Percentiles rank a stretch among this genome's conserved stretches.
Conservation (phyloP, 2,113 vertebrate genomes). For the Apodemus speciosus region DNA sequence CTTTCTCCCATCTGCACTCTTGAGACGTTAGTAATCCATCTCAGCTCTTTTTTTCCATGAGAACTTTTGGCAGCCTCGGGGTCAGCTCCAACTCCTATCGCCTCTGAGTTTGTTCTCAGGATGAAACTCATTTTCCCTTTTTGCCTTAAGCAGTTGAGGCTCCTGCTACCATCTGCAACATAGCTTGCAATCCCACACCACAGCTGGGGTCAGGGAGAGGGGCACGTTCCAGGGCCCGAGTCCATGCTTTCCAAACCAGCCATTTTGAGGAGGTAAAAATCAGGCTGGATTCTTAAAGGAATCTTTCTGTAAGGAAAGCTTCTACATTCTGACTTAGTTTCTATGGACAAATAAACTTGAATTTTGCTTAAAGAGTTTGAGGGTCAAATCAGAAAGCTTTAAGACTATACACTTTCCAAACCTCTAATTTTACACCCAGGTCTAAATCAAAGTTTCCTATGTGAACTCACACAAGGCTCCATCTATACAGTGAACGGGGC, state of each 20-base stretch:
- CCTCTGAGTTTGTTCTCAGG: neutral
- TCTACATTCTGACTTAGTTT: rapidly evolving
- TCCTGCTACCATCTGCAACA: rapidly evolving
- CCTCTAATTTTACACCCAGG: neutral
- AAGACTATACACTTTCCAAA: rapidly evolving
- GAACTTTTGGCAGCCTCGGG: neutral
- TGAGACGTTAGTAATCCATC: neutral
- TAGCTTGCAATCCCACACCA: neutral
- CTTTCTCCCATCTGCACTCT: neutral
- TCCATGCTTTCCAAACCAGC: rapidly evolving
- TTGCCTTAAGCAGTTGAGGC: neutral
- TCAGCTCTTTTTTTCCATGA: neutral
- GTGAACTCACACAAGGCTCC: rapidly evolving
- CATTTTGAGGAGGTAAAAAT: neutral
- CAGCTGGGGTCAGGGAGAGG: rapidly evolving
- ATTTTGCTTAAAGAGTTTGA: neutral
- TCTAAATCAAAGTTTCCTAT: neutral
- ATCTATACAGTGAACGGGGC: neutral
- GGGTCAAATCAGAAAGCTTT: neutral
- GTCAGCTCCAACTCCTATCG: neutral
- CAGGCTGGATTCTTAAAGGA: neutral
- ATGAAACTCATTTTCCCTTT: neutral
- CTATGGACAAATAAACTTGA: neutral
- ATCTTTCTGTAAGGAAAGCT: neutral
- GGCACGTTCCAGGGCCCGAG: rapidly evolving